phyloP scores from a whole-genome alignment of 2,888 invertebrate species.

The Ypsolopha sequella region DNA sequence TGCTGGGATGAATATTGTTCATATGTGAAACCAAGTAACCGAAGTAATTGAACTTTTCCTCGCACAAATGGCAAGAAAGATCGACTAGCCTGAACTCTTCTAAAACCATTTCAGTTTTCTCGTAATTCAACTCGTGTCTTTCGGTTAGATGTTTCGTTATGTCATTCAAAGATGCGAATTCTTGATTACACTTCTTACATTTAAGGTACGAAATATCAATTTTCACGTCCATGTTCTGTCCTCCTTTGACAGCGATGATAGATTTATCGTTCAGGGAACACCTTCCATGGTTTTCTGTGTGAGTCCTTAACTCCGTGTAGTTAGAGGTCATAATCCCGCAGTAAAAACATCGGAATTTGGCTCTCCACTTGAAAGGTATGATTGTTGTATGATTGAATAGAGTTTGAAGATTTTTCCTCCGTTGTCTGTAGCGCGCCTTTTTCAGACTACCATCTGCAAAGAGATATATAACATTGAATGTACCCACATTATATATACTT shows the following conservation, averaged over 20 bases:
- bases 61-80: conserved; percentile 41
- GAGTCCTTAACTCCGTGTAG: conserved; percentile 16
- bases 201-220: conserved; percentile 45
- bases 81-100: conserved; percentile 46
- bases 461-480: conserved; percentile 54
- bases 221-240: conserved; percentile 60
- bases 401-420: conserved; percentile 18
- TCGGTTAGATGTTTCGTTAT: conserved; percentile 35
- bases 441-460: conserved; percentile 50
- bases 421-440: conserved; percentile 50
- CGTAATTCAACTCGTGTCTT: conserved; percentile 45
- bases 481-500: conserved; percentile 25
- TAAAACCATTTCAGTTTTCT: conserved; percentile 50
- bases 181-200: conserved; percentile 42
- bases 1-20: conserved; percentile 51
- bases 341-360: conserved; percentile 17
- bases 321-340: conserved; percentile 14
- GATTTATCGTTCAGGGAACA: conserved; percentile 52
- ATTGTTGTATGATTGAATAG: conserved; percentile 20
- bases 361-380: conserved; percentile 21
- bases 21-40: conserved; percentile 56
- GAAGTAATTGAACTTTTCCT: conserved; percentile 48
- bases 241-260: conserved; percentile 50
- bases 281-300: conserved; percentile 18
- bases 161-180: conserved; percentile 28